phyloP scores from a whole-genome alignment of 1,140 invertebrate species.

The Hylyphantes graminicola region DNA sequence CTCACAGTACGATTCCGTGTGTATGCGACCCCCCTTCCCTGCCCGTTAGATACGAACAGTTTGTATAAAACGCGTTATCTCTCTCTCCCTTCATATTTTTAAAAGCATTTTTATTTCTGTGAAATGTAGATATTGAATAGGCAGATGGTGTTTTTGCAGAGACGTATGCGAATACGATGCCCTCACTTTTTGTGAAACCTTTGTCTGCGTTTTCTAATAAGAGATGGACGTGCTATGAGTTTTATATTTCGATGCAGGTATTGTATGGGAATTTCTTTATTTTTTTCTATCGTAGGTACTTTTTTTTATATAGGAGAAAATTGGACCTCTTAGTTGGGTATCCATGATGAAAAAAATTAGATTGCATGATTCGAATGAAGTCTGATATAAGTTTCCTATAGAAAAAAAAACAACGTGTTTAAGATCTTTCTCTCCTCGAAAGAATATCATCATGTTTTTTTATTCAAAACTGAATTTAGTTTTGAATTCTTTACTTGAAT shows the following conservation, averaged over 20 bases:
- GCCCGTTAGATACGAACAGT: constrained; percentile 40
- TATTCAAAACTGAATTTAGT: no score
- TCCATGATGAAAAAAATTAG: no score
- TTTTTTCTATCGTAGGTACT: no score
- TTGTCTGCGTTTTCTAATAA: constrained; percentile 6
- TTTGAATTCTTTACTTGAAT: no score
- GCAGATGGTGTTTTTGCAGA: constrained; percentile 13
- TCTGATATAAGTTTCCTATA: no score
- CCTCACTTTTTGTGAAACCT: constrained; percentile 10
- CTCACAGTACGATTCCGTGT: constrained; percentile 14
- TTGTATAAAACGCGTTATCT: constrained; percentile 13
- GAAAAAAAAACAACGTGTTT: no score
- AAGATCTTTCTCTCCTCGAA: no score
- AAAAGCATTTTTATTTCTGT: constrained; percentile 13
- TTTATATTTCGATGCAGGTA: constrained; percentile 1
- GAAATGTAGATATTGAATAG: neutral
- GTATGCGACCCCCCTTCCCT: neutral
- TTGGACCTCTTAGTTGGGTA: no score
- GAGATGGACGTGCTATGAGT: neutral
- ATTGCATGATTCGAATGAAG: no score
- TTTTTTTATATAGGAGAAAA: no score
- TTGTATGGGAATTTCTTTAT: no score
- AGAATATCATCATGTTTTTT: no score
- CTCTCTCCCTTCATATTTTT: neutral
- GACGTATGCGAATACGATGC: constrained; percentile 21